These are phyloP conservation scores for Arge pagana DNA, from an alignment of 2,888 invertebrate genomes.

Conservation along the genomic window DNA sequence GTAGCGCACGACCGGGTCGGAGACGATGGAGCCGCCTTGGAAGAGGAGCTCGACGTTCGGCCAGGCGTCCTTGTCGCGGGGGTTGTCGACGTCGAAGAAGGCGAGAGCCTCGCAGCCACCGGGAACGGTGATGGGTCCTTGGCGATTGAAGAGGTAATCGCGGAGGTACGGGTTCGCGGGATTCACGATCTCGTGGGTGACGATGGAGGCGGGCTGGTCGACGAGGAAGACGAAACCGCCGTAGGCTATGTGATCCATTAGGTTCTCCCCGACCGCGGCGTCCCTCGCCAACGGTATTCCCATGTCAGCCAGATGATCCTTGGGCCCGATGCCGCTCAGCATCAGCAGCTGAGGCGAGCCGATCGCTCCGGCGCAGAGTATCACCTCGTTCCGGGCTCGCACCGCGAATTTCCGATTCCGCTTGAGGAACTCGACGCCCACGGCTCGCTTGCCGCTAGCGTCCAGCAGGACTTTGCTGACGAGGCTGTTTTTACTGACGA, in stretches of 20 bases:
- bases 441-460: conserved; percentile 61
- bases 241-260: conserved; percentile 73
- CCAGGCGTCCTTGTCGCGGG: conserved; percentile 62
- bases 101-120: conserved; percentile 72
- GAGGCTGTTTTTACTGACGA: conserved; percentile 65
- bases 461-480: conserved; percentile 67
- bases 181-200: conserved; percentile 25
- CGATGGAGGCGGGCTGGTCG: conserved; percentile 41
- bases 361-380: conserved; percentile 76
- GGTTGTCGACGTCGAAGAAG: conserved; percentile 67
- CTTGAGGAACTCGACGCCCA: conserved; percentile 66
- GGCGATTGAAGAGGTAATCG: conserved; percentile 62
- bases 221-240: conserved; percentile 67
- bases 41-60: conserved; percentile 71
- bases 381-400: conserved; percentile 71
- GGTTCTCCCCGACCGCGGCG: conserved; percentile 69
- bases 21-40: conserved; percentile 62
- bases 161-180: conserved; percentile 38
- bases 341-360: conserved; percentile 79
- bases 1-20: conserved; percentile 60
- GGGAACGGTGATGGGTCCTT: conserved; percentile 66
- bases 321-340: conserved; percentile 78
- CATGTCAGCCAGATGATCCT: conserved; percentile 62
- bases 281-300: conserved; percentile 64
- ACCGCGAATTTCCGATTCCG: conserved; percentile 61